A percentile compares a stretch with the other conserved stretches of the same genome.
These are phyloP conservation scores for Micronycteris hirsuta DNA, from an alignment of 2,113 vertebrate species.

Conservation along the genomic window DNA sequence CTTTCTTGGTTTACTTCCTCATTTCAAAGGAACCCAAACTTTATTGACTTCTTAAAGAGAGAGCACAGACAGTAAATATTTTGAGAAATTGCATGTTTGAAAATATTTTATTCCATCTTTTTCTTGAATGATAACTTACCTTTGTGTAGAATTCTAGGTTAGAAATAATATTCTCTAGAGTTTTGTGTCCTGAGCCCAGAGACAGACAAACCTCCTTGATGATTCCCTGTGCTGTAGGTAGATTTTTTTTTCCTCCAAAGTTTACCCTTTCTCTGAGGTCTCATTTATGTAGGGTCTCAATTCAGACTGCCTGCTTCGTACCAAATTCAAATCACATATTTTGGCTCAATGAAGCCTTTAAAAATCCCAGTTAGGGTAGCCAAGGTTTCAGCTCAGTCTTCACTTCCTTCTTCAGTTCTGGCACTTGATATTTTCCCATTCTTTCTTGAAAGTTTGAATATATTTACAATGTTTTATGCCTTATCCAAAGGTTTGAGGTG, in stretches of 20 bases:
- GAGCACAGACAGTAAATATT: constrained; percentile 1
- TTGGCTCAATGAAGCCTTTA: not conserved
- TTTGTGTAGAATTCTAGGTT: not conserved
- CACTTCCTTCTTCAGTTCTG: not conserved
- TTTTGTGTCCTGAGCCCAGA: not conserved
- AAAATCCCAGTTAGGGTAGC: not conserved
- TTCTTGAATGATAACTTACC: not conserved
- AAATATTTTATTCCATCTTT: not conserved
- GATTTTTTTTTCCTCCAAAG: not conserved
- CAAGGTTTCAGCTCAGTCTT: not conserved
- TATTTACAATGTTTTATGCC: not conserved
- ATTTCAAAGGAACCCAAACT: not conserved
- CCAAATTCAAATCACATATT: not conserved
- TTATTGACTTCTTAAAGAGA: constrained; percentile 14
- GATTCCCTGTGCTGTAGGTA: not conserved
- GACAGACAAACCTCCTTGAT: not conserved
- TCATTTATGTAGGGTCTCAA: not conserved
- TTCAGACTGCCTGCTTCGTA: not conserved
- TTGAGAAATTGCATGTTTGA: not conserved
- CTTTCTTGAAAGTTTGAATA: not conserved
- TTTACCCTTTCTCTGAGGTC: not conserved
- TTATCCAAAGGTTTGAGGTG: not conserved
- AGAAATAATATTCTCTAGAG: constrained; percentile 20
- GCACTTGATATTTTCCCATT: constrained; percentile 1
- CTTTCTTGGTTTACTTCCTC: constrained; percentile 4